These are phyloP conservation scores for Aphelinus certus DNA, from an alignment of 1,140 invertebrate genomes.

Conservation along the genomic window DNA sequence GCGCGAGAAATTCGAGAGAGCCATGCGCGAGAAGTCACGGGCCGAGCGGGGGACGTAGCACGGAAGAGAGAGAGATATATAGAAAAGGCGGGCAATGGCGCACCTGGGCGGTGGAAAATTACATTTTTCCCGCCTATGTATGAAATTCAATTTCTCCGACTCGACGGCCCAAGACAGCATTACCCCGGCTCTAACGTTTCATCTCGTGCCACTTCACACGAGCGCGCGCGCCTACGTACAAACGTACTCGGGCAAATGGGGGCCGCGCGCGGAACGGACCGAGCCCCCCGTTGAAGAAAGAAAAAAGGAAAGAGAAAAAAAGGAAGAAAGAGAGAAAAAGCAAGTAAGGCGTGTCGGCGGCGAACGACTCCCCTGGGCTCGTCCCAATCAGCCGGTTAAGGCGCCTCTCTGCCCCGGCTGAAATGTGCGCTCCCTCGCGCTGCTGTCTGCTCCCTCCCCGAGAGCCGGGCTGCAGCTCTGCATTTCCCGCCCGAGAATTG, in stretches of 20 bases:
- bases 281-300: background rate
- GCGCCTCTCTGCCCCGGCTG: constrained; percentile 38
- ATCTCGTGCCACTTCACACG: constrained; percentile 18
- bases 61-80: background rate
- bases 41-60: background rate
- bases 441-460: background rate
- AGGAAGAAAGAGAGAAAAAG: constrained; percentile 31
- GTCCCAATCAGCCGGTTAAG: constrained; percentile 58
- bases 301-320: constrained; percentile 9
- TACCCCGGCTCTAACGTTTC: constrained; percentile 23
- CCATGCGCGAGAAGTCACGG: background rate
- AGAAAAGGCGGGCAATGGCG: background rate
- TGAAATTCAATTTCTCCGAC: constrained; percentile 52
- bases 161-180: background rate
- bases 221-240: constrained; percentile 15
- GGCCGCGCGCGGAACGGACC: too few relatives aligned
- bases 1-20: constrained; percentile 7
- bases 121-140: constrained; percentile 48
- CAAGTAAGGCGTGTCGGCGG: constrained; percentile 41
- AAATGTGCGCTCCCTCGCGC: constrained; percentile 44
- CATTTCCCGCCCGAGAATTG: constrained; percentile 33
- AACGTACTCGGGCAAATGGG: background rate
- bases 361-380: constrained; percentile 59
- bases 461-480: too few relatives aligned
- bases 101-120: constrained; percentile 43